Conservation (phyloP, 2,113 vertebrate genomes). For the Ameiurus melas region DNA sequence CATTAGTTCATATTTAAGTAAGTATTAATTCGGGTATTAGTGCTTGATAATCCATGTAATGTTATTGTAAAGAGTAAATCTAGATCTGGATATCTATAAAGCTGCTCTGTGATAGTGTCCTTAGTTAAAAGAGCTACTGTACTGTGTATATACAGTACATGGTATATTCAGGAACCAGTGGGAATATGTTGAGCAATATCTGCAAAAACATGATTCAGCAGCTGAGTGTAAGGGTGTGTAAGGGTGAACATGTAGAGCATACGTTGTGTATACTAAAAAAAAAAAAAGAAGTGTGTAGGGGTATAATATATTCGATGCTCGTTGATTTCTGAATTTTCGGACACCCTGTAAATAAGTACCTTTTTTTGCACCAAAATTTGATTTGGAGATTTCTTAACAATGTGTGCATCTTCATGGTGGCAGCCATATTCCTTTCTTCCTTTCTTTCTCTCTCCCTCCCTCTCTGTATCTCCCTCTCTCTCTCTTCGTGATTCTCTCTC, state of each 20-base stretch:
- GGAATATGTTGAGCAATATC: not conserved
- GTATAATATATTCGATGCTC: not conserved
- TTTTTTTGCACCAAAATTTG: not conserved
- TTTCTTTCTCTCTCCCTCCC: not conserved
- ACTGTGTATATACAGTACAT: not conserved
- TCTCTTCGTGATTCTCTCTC: not conserved
- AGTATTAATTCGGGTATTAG: too few relatives aligned
- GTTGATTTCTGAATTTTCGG: not conserved
- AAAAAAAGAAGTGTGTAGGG: not conserved
- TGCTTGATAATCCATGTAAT: too few relatives aligned
- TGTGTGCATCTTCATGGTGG: not conserved
- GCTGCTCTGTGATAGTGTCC: not conserved
- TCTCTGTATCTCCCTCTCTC: not conserved
- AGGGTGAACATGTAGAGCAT: not conserved
- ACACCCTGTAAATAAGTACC: not conserved
- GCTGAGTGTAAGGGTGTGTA: not conserved
- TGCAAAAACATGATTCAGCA: not conserved
- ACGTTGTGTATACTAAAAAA: not conserved
- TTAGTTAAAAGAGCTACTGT: not conserved
- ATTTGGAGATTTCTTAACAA: not conserved
- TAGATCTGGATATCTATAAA: not conserved
- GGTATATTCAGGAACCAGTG: not conserved
- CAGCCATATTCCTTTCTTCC: conserved; percentile 37
- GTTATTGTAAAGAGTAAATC: not conserved
- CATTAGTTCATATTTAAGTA: too few relatives aligned